Conservation (phyloP, 2,113 vertebrate genomes). For the Poeciliopsis occidentalis region DNA sequence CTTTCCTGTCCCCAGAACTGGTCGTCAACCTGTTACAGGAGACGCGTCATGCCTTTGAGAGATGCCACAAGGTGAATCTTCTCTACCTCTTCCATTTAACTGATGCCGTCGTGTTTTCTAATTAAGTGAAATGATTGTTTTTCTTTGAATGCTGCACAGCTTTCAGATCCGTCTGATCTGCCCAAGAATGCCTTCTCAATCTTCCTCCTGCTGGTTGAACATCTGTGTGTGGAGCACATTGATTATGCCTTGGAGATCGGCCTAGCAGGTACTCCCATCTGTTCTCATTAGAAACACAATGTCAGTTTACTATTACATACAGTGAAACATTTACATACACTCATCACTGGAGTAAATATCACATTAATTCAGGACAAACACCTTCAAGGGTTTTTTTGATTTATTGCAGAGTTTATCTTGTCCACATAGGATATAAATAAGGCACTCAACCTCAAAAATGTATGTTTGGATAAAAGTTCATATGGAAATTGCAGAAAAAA, state of each 20-base stretch:
- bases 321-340: neutral
- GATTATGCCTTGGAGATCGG: slow-evolving; percentile 99
- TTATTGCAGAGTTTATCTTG: too few relatives aligned
- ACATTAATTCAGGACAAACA: too few relatives aligned
- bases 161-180: slow-evolving; percentile 96
- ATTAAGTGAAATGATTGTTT: neutral
- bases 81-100: neutral
- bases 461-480: too few relatives aligned
- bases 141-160: slow-evolving; percentile 76
- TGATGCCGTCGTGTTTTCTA: neutral
- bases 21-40: slow-evolving; percentile 98
- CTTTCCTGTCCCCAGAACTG: slow-evolving; percentile 95
- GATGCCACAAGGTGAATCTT: slow-evolving; percentile 91
- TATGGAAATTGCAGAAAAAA: too few relatives aligned
- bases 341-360: neutral
- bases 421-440: too few relatives aligned
- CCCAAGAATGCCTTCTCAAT: slow-evolving; percentile 98
- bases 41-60: slow-evolving; percentile 97
- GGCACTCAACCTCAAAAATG: too few relatives aligned
- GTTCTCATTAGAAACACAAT: slow-evolving; percentile 1
- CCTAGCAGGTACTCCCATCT: slow-evolving; percentile 86
- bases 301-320: neutral
- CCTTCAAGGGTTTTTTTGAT: too few relatives aligned
- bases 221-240: slow-evolving; percentile 98
- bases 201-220: slow-evolving; percentile 96